Percentiles rank a stretch among this genome's conserved stretches.
Evolutionary conservation across 2,113 vertebrate species (phyloP).

Genomic region (Heterocephalus glaber): DNA sequence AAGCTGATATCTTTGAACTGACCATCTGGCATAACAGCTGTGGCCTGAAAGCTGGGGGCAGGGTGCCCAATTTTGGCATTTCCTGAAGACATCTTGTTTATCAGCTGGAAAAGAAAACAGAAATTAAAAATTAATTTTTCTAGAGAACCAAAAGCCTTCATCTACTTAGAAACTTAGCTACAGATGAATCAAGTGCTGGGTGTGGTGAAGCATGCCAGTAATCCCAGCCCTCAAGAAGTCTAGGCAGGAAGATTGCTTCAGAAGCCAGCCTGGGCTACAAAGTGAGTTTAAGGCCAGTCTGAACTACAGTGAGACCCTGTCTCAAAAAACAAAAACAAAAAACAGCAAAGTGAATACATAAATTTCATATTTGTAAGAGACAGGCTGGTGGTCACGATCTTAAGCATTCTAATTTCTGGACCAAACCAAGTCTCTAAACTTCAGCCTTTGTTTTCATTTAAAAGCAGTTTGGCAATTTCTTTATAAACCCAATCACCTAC

Average conservation of each 20-base stretch:
- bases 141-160: constrained; percentile 31
- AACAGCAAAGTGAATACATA: neutral
- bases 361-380: neutral
- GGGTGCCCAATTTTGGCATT: constrained; percentile 94
- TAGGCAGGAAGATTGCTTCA: neutral
- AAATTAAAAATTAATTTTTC: constrained; percentile 30
- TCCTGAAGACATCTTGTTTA: constrained; percentile 94
- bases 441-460: constrained; percentile 29
- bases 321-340: neutral
- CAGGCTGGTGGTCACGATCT: neutral
- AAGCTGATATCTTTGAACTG: constrained; percentile 94
- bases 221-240: neutral
- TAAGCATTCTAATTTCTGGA: constrained; percentile 5
- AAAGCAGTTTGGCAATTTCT: constrained; percentile 3
- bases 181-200: neutral
- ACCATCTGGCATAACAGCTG: constrained; percentile 96
- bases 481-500: neutral
- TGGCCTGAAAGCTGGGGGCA: constrained; percentile 95
- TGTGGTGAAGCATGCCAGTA: neutral
- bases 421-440: constrained; percentile 27
- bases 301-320: no score
- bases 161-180: neutral
- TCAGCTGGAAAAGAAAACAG: constrained; percentile 64
- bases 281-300: no score
- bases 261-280: no score